Evolutionary conservation across 2,113 vertebrate species (phyloP), one percentile per base, ranked within the genome.

Genomic region (Marmota flaviventris): DNA sequence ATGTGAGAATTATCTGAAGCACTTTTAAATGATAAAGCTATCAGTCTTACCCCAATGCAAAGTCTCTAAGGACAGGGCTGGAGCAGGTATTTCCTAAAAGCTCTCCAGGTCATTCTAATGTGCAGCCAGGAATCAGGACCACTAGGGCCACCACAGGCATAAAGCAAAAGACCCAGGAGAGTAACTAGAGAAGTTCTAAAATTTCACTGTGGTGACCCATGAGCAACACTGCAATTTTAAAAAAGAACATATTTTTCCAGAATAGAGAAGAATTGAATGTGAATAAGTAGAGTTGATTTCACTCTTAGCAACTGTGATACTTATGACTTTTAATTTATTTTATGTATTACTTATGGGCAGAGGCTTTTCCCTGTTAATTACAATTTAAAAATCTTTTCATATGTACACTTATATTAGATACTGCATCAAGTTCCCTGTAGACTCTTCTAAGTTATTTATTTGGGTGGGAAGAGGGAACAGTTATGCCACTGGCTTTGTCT

Each of bases 371-470:
- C 45, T 37, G 4, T 65, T 93, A 91, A 12, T 56, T 76, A 70
- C 2, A 90, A 56, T 58, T 78, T 39, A 37, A 61, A 82, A 87
- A 42, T 51, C n/a, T 58, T 88, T 91, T 83, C 27, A 48, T 51
- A 56, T 27, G 42, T 73, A 70, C 32, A 24, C 75, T 91, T 85
- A 16, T 76, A 48, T 81, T 58, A 88, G 22, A 18, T 61, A 81
- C 8, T 48, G n/a, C 16, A 65, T 73, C 75, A 89, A 39, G 27
- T 63, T 94, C 94, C 45, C 69, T 76, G 29, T 17, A 58, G 73
- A 95, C 5, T 65, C 18, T 83, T 97, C 65, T 70, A n/a, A 27
- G 37, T 86, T 90, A 94, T 94, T 92, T 96, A 67, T 95, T 63
- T 95, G 92, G 63, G n/a, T 77, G 25, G 87, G 39, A 85, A 42